phyloP scores from a whole-genome alignment of 2,888 invertebrate species.

The Lithophane socia region DNA sequence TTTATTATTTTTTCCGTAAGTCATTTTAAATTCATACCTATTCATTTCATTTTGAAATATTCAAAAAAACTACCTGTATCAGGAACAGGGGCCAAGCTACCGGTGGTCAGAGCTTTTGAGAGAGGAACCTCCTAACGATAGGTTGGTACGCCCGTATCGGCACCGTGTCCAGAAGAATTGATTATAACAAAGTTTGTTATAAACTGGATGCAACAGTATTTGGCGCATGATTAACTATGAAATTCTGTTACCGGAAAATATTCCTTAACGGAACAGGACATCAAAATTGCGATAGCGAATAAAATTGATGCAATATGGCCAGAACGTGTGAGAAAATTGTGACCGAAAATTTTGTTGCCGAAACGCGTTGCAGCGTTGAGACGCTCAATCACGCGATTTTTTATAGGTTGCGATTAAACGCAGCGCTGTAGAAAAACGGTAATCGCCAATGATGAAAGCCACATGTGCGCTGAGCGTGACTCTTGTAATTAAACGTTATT shows the following conservation, averaged over 20 bases:
- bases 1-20: no score
- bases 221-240: background rate
- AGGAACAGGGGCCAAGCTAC: no score
- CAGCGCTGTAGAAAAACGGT: background rate
- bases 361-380: background rate
- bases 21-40: no score
- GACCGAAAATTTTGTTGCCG: background rate
- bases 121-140: no score
- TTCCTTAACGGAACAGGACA: background rate
- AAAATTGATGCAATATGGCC: no score
- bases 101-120: no score
- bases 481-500: conserved; percentile 56
- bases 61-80: no score
- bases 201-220: background rate
- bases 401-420: background rate
- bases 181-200: no score
- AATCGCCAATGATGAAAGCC: background rate
- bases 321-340: background rate
- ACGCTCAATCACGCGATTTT: background rate
- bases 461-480: conserved; percentile 37
- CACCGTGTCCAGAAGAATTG: no score
- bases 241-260: background rate
- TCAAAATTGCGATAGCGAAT: background rate
- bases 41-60: no score
- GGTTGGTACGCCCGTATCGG: no score